Evolutionary conservation across 1,140 invertebrate species (phyloP).

Genomic region (Drosophila navojoa): DNA sequence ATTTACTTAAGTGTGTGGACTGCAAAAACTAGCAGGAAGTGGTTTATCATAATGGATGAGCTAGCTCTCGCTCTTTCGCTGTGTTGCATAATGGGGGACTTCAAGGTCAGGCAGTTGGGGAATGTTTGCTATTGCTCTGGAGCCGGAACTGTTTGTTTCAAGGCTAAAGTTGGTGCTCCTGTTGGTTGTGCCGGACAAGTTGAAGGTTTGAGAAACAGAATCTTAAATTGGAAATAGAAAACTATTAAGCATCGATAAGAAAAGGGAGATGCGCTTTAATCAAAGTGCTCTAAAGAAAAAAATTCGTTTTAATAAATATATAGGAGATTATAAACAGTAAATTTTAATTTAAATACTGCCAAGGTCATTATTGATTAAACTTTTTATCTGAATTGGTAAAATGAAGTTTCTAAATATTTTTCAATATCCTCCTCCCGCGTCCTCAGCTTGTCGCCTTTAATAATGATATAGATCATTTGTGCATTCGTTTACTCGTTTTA

Average conservation of each 20-base stretch:
- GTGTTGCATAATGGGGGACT: slow-evolving; percentile 9
- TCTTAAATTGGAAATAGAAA: background rate
- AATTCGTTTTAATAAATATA: no score
- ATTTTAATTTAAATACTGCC: no score
- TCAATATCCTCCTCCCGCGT: no score
- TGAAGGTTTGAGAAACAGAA: slow-evolving; percentile 37
- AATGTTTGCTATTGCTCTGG: slow-evolving; percentile 50
- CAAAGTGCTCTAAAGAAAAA: no score
- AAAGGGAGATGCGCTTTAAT: no score
- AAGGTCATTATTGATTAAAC: no score
- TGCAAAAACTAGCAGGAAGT: slow-evolving; percentile 58
- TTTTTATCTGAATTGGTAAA: no score
- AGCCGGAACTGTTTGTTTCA: slow-evolving; percentile 57
- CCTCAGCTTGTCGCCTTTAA: no score
- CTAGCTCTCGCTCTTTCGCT: slow-evolving; percentile 17
- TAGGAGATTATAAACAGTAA: no score
- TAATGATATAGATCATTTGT: no score
- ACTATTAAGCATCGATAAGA: background rate
- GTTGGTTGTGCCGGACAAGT: slow-evolving; percentile 44
- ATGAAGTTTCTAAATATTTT: no score
- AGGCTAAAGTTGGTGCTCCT: slow-evolving; percentile 43
- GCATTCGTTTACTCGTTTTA: no score
- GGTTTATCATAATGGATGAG: slow-evolving; percentile 76
- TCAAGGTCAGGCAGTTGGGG: slow-evolving; percentile 57
- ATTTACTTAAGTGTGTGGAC: slow-evolving; percentile 30